Conservation (phyloP, 2,797 vertebrate genomes). For the Philypnodon macrostomus region DNA sequence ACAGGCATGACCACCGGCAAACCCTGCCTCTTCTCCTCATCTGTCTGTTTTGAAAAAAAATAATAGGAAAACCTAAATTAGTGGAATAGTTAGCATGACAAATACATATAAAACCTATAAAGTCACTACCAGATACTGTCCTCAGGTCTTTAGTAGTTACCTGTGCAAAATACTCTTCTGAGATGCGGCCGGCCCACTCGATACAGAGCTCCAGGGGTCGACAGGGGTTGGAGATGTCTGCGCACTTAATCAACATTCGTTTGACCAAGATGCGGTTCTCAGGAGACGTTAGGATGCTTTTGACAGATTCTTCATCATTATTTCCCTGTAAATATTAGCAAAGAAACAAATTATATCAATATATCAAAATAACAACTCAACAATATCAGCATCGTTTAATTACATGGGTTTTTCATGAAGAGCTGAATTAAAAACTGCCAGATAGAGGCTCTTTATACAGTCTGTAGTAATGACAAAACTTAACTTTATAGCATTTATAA, state of each 20-base stretch:
- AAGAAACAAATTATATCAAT: too few species aligned
- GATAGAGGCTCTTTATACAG: too few species aligned
- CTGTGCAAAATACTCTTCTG: conserved; percentile 97
- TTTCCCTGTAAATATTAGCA: conserved; percentile 46
- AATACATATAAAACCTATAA: background rate
- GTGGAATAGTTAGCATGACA: background rate
- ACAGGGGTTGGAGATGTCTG: conserved; percentile 94
- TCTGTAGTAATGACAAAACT: too few species aligned
- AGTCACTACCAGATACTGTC: too few species aligned
- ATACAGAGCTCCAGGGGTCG: conserved; percentile 88
- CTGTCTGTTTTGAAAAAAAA: conserved; percentile 78
- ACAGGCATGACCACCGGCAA: conserved; percentile 95
- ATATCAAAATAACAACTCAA: too few species aligned
- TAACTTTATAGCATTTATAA: too few species aligned
- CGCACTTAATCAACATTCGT: conserved; percentile 95
- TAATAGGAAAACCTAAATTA: background rate
- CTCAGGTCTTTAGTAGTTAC: conserved; percentile 54
- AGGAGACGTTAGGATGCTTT: conserved; percentile 83
- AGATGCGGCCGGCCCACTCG: conserved; percentile 95
- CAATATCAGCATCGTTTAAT: too few species aligned
- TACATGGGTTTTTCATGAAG: too few species aligned
- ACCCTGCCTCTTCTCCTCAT: conserved; percentile 89
- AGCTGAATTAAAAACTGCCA: too few species aligned
- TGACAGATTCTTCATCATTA: conserved; percentile 72
- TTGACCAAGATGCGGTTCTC: conserved; percentile 94